Conservation (phyloP, 2,888 invertebrate species). For the Orchesella flavescens region DNA sequence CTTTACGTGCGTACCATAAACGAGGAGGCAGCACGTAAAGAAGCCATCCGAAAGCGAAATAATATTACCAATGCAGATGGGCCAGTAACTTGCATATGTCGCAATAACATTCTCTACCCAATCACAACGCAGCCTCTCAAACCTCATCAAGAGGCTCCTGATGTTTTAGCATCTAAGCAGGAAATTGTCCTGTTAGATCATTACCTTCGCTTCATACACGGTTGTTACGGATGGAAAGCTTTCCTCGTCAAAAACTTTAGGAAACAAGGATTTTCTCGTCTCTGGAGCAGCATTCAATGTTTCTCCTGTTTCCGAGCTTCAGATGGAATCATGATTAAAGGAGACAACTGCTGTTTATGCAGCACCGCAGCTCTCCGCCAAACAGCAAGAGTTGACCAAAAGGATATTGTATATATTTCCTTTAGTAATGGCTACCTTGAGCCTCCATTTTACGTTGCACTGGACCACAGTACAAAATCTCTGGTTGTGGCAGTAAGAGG, state of each 20-base stretch:
- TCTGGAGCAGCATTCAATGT: slow-evolving; percentile 62
- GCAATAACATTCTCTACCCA: slow-evolving; percentile 39
- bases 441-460: slow-evolving; percentile 90
- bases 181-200: slow-evolving; percentile 66
- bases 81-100: slow-evolving; percentile 57
- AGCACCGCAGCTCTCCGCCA: slow-evolving; percentile 86
- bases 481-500: slow-evolving; percentile 90
- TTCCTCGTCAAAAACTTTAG: slow-evolving; percentile 63
- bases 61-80: slow-evolving; percentile 18
- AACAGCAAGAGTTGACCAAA: slow-evolving; percentile 80
- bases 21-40: slow-evolving; percentile 74
- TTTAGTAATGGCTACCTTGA: slow-evolving; percentile 82
- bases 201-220: slow-evolving; percentile 63
- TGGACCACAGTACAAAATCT: slow-evolving; percentile 85
- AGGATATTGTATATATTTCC: slow-evolving; percentile 89
- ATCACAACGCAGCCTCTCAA: slow-evolving; percentile 32
- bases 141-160: slow-evolving; percentile 38
- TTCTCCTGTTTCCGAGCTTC: slow-evolving; percentile 58
- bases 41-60: slow-evolving; percentile 47
- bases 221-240: slow-evolving; percentile 65
- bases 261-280: slow-evolving; percentile 60
- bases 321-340: slow-evolving; percentile 77
- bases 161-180: slow-evolving; percentile 50
- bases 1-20: slow-evolving; percentile 81
- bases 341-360: slow-evolving; percentile 92